Percentiles rank a stretch among this genome's conserved stretches.
phyloP scores from a whole-genome alignment of 2,888 invertebrate genomes.

The Creontiades dilutus region DNA sequence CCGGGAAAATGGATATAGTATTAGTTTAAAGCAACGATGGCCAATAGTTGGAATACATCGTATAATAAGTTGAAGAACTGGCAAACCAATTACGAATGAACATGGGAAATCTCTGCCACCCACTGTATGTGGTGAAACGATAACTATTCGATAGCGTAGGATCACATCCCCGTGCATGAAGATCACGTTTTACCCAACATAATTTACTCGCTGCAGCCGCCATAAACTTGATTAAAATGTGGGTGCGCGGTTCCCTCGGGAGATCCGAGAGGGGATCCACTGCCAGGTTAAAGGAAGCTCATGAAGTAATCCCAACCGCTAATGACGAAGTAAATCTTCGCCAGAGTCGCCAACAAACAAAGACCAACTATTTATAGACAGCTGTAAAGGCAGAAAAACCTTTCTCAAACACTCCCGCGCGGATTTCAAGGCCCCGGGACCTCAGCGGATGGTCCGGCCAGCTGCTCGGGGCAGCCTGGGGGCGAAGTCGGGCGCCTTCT shows the following conservation, averaged over 20 bases:
- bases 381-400: slow-evolving; percentile 58
- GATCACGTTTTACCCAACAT: not conserved
- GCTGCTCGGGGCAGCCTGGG: not conserved
- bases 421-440: slow-evolving; percentile 48
- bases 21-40: too few species aligned
- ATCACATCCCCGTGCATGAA: not conserved
- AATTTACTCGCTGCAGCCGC: not conserved
- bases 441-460: not conserved
- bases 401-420: slow-evolving; percentile 48
- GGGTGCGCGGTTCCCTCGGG: not conserved
- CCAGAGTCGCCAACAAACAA: slow-evolving; percentile 6
- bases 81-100: not conserved
- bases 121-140: not conserved
- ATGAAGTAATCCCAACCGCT: slow-evolving; percentile 43
- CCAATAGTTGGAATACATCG: too few species aligned
- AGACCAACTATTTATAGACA: slow-evolving; percentile 55
- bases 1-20: too few species aligned
- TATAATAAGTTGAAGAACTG: too few species aligned
- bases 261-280: not conserved
- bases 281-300: slow-evolving; percentile 17
- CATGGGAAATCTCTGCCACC: not conserved
- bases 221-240: not conserved
- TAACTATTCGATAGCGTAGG: not conserved
- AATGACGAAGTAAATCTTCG: slow-evolving; percentile 55
- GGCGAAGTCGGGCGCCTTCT: slow-evolving; percentile 12